Evolutionary conservation across 2,113 vertebrate genomes (phyloP).

Genomic region (Micronycteris hirsuta): DNA sequence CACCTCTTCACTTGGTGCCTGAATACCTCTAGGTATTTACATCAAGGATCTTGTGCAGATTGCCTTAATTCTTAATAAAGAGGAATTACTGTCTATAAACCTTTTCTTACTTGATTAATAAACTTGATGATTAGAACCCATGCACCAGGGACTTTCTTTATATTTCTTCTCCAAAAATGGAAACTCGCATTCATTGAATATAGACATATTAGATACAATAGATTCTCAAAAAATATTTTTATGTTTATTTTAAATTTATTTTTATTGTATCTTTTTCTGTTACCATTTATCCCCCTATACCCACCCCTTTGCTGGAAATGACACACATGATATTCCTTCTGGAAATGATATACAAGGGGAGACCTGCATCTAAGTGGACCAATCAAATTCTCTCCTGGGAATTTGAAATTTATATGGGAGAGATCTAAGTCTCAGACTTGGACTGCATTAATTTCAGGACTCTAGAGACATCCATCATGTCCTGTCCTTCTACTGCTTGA

Average conservation of each 20-base stretch:
- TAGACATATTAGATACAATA: background rate
- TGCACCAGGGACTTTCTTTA: background rate
- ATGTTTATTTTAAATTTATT: too few relatives aligned
- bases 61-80: background rate
- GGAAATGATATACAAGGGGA: background rate
- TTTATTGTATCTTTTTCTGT: too few relatives aligned
- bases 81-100: background rate
- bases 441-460: background rate
- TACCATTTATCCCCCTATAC: too few relatives aligned
- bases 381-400: background rate
- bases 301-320: background rate
- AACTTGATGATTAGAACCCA: background rate
- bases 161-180: background rate
- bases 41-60: background rate
- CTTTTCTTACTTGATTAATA: background rate
- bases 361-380: background rate
- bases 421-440: background rate
- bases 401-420: background rate
- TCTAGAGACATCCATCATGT: background rate
- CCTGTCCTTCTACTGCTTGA: background rate
- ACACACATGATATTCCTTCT: background rate
- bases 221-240: background rate
- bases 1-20: background rate
- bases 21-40: background rate
- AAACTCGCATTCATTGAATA: background rate